A percentile compares a stretch with the other conserved stretches of the same genome.
phyloP scores from a whole-genome alignment of 2,113 vertebrate genomes.

The Ellobius talpinus region DNA sequence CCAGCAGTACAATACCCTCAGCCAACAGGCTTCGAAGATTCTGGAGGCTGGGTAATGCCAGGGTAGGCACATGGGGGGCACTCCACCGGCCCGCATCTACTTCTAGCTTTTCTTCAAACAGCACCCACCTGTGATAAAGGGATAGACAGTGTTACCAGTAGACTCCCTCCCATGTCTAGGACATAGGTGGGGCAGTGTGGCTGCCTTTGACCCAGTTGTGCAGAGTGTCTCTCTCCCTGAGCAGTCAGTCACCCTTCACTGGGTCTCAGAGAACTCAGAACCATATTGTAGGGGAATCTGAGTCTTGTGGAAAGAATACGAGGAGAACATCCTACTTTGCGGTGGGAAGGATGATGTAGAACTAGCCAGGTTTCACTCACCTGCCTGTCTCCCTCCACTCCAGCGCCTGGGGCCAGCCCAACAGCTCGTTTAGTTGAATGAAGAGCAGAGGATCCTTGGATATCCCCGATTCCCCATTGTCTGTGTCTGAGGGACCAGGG shows the following conservation, averaged over 20 bases:
- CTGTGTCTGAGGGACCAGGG: constrained; percentile 44
- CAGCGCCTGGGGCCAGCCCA: constrained; percentile 74
- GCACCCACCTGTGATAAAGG: constrained; percentile 86
- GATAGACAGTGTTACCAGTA: neutral
- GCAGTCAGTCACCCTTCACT: neutral
- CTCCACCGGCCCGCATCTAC: constrained; percentile 88
- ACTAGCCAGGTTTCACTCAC: constrained; percentile 66
- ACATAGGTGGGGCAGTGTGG: neutral
- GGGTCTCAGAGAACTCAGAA: constrained; percentile 30
- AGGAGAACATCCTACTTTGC: neutral
- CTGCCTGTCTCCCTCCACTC: constrained; percentile 89
- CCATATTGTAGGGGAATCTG: neutral
- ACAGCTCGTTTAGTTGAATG: constrained; percentile 89
- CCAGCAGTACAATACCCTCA: constrained; percentile 82
- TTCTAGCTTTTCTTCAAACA: constrained; percentile 90
- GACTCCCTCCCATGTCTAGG: neutral
- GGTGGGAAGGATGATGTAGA: neutral
- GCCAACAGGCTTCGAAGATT: constrained; percentile 83
- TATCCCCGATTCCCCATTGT: neutral
- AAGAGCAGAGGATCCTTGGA: constrained; percentile 82
- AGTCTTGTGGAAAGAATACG: neutral
- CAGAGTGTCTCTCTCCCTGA: neutral
- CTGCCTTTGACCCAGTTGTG: neutral
- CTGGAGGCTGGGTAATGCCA: constrained; percentile 86
- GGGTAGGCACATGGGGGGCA: constrained; percentile 83